These are phyloP conservation scores for Thera obeliscata DNA, from an alignment of 2,888 invertebrate species.

Conservation along the genomic window DNA sequence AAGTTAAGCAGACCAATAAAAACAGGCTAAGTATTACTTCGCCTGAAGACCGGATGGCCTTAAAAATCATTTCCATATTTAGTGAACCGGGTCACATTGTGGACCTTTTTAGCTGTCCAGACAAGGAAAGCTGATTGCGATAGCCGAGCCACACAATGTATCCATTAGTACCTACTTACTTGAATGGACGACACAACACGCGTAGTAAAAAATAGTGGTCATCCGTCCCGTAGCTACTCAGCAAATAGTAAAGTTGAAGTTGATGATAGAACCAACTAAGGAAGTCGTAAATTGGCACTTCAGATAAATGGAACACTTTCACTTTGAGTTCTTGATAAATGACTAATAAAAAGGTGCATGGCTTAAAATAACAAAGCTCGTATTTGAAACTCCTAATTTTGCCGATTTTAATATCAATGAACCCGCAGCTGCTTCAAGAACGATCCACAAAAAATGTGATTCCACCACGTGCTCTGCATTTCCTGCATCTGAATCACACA, in stretches of 20 bases:
- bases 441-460: conserved; percentile 44
- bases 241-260: conserved; percentile 9
- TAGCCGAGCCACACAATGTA: conserved; percentile 53
- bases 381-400: not conserved
- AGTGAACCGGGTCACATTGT: conserved; percentile 74
- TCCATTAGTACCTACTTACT: conserved; percentile 47
- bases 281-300: conserved; percentile 31
- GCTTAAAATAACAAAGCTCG: not conserved
- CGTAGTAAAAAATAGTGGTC: conserved; percentile 35
- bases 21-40: conserved; percentile 43
- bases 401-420: conserved; percentile 20
- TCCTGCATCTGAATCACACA: conserved; percentile 49
- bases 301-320: conserved; percentile 31
- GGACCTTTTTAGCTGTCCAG: conserved; percentile 52
- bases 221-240: conserved; percentile 22
- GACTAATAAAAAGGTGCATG: conserved; percentile 23
- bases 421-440: conserved; percentile 15
- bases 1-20: conserved; percentile 34
- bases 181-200: conserved; percentile 29
- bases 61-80: conserved; percentile 76
- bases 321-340: conserved; percentile 25
- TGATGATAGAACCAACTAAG: conserved; percentile 20
- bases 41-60: conserved; percentile 57
- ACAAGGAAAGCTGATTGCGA: conserved; percentile 70
- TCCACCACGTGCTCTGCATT: conserved; percentile 55